Percentiles rank a stretch among this genome's conserved stretches.
These are phyloP conservation scores for Caenorhabditis sp. DNA, from an alignment of 2,888 invertebrate species.

Conservation along the genomic window DNA sequence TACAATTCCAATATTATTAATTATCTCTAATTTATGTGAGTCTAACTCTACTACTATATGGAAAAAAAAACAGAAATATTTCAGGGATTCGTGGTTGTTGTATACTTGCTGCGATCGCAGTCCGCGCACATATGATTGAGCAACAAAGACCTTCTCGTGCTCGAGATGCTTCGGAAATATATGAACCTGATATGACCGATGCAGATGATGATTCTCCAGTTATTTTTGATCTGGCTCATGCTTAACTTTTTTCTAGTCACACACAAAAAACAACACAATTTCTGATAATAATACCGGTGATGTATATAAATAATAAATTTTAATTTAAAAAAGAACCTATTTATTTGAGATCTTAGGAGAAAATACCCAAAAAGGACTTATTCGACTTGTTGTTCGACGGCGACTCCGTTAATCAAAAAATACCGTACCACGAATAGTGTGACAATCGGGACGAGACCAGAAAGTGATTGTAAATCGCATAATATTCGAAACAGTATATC, in stretches of 20 bases:
- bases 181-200: conserved; percentile 43
- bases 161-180: conserved; percentile 56
- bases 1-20: conserved; percentile 31
- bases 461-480: conserved; percentile 23
- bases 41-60: background rate
- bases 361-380: background rate
- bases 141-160: conserved; percentile 43
- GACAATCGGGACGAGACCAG: conserved; percentile 30
- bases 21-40: conserved; percentile 34
- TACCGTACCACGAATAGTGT: conserved; percentile 27
- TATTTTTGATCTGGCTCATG: conserved; percentile 50
- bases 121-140: conserved; percentile 42
- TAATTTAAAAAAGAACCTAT: background rate
- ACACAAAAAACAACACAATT: no score
- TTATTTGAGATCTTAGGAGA: background rate
- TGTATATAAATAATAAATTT: background rate
- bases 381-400: background rate
- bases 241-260: conserved; percentile 10
- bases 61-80: conserved; percentile 1
- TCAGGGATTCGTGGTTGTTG: conserved; percentile 41
- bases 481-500: conserved; percentile 30
- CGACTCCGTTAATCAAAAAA: conserved; percentile 9
- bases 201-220: conserved; percentile 58
- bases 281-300: background rate
- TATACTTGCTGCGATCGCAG: conserved; percentile 46